Evolutionary conservation across 2,888 invertebrate species (phyloP).

Genomic region (Eilema caniola): DNA sequence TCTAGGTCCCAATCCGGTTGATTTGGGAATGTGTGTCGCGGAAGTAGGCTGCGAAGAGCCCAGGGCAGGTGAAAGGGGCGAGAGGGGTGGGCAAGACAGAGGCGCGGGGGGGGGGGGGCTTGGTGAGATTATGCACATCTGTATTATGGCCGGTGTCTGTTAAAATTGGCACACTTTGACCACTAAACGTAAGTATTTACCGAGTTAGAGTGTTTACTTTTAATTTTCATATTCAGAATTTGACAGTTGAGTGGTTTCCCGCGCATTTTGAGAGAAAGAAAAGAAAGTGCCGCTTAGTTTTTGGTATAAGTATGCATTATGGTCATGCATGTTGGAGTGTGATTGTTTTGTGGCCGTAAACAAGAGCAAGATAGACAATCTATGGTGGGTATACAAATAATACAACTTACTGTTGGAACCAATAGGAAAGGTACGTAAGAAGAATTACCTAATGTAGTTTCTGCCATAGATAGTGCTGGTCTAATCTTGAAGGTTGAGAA

Average conservation of each 20-base stretch:
- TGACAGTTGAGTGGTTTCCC: slow-evolving; percentile 12
- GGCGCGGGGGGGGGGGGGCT: slow-evolving; percentile 15
- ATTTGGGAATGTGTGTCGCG: slow-evolving; percentile 79
- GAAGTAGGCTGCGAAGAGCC: slow-evolving; percentile 67
- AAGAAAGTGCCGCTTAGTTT: slow-evolving; percentile 17
- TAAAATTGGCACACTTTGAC: slow-evolving; percentile 54
- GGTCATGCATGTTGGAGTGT: slow-evolving; percentile 3
- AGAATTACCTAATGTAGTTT: no score
- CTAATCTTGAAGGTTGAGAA: background rate
- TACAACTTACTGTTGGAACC: background rate
- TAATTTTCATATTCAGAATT: slow-evolving; percentile 17
- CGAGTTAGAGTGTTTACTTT: slow-evolving; percentile 20
- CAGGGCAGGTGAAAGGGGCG: slow-evolving; percentile 58
- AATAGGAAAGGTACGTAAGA: no score
- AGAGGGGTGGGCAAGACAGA: slow-evolving; percentile 28
- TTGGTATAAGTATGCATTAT: background rate
- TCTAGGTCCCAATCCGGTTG: slow-evolving; percentile 80
- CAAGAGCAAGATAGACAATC: background rate
- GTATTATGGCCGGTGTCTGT: slow-evolving; percentile 48
- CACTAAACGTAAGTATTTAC: slow-evolving; percentile 23
- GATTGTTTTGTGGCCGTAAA: slow-evolving; percentile 1
- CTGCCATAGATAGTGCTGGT: background rate
- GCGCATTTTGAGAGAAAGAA: slow-evolving; percentile 17
- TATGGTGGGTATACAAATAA: background rate
- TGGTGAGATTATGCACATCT: slow-evolving; percentile 67